These are phyloP conservation scores for Esperia sulphurella DNA, from an alignment of 2,888 invertebrate genomes.

Conservation along the genomic window DNA sequence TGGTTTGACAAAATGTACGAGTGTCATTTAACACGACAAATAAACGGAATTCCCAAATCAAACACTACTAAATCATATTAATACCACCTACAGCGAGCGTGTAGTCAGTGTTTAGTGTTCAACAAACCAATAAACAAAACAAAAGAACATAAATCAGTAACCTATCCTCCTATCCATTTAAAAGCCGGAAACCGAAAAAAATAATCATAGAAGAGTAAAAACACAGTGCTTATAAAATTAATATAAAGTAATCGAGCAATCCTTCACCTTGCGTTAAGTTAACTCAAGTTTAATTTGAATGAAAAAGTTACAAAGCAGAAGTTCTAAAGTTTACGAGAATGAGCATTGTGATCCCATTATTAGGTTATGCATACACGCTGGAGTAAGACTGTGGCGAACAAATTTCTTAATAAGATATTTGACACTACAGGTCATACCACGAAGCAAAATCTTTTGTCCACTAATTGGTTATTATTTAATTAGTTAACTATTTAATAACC, in stretches of 20 bases:
- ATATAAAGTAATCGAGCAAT: neutral
- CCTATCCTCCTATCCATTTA: conserved; percentile 5
- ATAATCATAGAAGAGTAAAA: neutral
- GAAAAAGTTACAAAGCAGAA: neutral
- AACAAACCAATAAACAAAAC: neutral
- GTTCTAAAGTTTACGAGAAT: neutral
- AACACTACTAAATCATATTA: neutral
- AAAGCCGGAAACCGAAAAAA: conserved; percentile 5
- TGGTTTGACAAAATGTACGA: too few relatives aligned
- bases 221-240: neutral
- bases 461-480: too few relatives aligned
- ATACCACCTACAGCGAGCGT: neutral
- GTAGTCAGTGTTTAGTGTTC: neutral
- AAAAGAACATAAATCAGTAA: conserved; percentile 5
- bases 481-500: too few relatives aligned
- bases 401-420: too few relatives aligned
- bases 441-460: too few relatives aligned
- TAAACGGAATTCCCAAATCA: neutral
- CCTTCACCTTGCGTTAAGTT: neutral
- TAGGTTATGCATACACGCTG: neutral
- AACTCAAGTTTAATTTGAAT: too few relatives aligned
- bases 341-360: neutral
- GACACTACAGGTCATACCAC: too few relatives aligned
- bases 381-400: neutral
- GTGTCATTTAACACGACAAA: too few relatives aligned